Evolutionary conservation across 2,888 invertebrate genomes (phyloP).

Genomic region (Pristionchus mayeri): DNA sequence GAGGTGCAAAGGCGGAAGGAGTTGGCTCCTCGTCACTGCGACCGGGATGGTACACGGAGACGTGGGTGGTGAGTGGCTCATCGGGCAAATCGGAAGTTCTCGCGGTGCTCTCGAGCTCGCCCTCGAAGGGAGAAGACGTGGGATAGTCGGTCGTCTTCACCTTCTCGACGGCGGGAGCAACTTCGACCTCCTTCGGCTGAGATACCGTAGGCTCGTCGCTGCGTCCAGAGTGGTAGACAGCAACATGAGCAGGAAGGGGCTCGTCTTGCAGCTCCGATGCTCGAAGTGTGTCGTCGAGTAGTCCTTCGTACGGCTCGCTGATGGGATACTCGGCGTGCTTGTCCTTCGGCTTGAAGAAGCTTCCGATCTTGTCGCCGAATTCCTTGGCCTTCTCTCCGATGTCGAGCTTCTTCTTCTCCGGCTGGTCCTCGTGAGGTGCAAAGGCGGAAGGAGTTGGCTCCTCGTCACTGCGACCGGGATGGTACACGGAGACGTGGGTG

Average conservation of each 20-base stretch:
- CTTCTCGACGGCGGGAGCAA: not conserved
- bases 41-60: conserved; percentile 20
- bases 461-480: not conserved
- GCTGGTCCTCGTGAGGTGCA: not conserved
- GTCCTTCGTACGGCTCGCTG: conserved; percentile 3
- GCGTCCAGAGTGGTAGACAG: conserved; percentile 22
- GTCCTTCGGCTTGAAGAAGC: conserved; percentile 18
- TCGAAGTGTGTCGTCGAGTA: not conserved
- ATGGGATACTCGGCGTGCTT: conserved; percentile 13
- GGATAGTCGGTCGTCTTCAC: conserved; percentile 4
- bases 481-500: conserved; percentile 9
- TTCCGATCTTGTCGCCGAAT: conserved; percentile 14
- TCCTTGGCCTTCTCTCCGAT: conserved; percentile 21
- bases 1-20: not conserved
- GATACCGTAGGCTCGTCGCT: not conserved
- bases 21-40: not conserved
- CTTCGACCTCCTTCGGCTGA: not conserved
- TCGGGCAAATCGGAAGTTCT: not conserved
- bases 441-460: not conserved
- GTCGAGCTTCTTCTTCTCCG: conserved; percentile 43
- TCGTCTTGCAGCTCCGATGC: not conserved
- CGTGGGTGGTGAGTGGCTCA: not conserved
- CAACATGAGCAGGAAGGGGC: not conserved
- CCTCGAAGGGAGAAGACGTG: conserved; percentile 1
- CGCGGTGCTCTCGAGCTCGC: not conserved